These are phyloP conservation scores for Acanthosepion lycidas DNA, from an alignment of 2,888 invertebrate species.

Conservation along the genomic window DNA sequence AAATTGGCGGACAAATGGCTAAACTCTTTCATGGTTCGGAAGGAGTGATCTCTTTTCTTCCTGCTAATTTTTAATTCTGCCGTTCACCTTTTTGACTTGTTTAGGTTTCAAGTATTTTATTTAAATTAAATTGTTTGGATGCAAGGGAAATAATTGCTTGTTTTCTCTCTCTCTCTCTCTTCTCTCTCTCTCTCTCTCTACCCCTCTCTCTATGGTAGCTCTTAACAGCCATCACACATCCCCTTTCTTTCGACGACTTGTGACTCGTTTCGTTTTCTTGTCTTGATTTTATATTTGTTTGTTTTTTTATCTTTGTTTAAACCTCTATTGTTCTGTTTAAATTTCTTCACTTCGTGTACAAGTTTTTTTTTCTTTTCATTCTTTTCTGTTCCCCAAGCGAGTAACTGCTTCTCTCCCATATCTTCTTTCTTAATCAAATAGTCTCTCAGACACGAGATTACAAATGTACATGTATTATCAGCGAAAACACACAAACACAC, in stretches of 20 bases:
- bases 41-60: background rate
- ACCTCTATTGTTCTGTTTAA: background rate
- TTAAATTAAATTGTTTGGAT: constrained; percentile 10
- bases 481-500: background rate
- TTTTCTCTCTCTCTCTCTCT: background rate
- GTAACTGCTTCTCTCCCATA: background rate
- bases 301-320: background rate
- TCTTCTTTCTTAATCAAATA: constrained; percentile 33
- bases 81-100: background rate
- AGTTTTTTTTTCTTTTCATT: background rate
- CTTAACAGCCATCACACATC: background rate
- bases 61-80: background rate
- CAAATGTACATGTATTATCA: background rate
- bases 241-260: background rate
- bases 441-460: background rate
- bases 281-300: background rate
- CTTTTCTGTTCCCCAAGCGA: background rate
- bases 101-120: background rate
- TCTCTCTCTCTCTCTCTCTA: background rate
- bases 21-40: background rate
- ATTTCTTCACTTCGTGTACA: background rate
- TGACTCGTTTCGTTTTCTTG: background rate
- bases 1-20: background rate
- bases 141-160: background rate
- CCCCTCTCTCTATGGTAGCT: background rate